A percentile compares a stretch with the other conserved stretches of the same genome.
These are phyloP conservation scores for Cepaea hortensis DNA, from an alignment of 2,888 invertebrate species.

Conservation along the genomic window DNA sequence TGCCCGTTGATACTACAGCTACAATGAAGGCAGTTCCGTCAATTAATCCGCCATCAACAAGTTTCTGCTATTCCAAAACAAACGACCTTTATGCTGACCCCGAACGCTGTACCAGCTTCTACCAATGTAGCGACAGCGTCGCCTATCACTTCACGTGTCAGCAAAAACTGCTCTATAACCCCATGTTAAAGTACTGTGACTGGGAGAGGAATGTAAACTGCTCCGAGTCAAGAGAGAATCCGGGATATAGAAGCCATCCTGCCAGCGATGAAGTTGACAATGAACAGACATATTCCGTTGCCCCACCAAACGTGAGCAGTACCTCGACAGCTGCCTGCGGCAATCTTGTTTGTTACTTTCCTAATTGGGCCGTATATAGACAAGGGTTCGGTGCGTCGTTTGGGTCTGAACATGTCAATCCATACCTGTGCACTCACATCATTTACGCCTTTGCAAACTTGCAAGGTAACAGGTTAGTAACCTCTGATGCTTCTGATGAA, in stretches of 20 bases:
- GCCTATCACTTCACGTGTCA: slow-evolving; percentile 7
- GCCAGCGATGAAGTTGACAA: background rate
- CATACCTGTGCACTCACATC: slow-evolving; percentile 95
- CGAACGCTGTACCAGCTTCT: slow-evolving; percentile 11
- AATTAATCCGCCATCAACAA: background rate
- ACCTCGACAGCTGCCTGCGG: slow-evolving; percentile 80
- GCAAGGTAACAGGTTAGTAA: slow-evolving; percentile 93
- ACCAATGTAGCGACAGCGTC: background rate
- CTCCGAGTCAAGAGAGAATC: background rate
- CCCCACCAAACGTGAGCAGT: too few species aligned
- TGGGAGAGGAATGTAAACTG: slow-evolving; percentile 26
- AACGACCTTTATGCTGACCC: slow-evolving; percentile 33
- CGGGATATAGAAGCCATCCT: background rate
- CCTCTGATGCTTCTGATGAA: slow-evolving; percentile 95
- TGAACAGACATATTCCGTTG: too few species aligned
- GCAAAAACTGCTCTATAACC: background rate
- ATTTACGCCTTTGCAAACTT: slow-evolving; percentile 98
- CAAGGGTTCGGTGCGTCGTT: slow-evolving; percentile 90
- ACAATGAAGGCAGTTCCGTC: background rate
- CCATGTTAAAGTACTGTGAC: slow-evolving; percentile 2
- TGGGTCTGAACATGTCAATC: slow-evolving; percentile 93
- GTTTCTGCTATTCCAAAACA: background rate
- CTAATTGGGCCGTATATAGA: slow-evolving; percentile 98
- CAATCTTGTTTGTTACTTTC: slow-evolving; percentile 89
- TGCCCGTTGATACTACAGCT: background rate